Evolutionary conservation across 2,113 vertebrate species (phyloP).

Genomic region (Heptranchias perlo): DNA sequence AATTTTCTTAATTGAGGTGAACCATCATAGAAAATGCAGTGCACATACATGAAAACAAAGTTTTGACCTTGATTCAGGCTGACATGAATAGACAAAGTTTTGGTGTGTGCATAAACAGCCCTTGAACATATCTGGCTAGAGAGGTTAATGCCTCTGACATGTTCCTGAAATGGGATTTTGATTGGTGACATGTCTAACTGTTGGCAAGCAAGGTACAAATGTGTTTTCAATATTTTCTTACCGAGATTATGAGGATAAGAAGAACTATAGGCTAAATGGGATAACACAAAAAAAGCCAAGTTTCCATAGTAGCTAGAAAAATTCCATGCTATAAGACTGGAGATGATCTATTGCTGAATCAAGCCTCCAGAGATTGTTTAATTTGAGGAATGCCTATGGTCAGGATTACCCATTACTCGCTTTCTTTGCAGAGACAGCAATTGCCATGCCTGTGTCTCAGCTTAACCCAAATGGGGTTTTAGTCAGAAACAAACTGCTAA

Average conservation of each 20-base stretch:
- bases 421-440: background rate
- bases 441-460: conserved; percentile 13
- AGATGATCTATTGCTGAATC: background rate
- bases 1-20: background rate
- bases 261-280: background rate
- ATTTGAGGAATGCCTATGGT: background rate
- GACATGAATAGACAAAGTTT: background rate
- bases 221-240: background rate
- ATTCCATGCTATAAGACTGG: background rate
- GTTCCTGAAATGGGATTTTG: background rate
- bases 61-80: background rate
- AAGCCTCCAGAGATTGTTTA: background rate
- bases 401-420: background rate
- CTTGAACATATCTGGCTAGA: background rate
- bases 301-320: background rate
- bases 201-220: background rate
- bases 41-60: background rate
- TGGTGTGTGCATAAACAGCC: background rate
- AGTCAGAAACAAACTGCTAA: conserved; percentile 7
- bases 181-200: background rate
- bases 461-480: conserved; percentile 3
- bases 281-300: background rate
- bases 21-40: background rate
- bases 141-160: background rate
- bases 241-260: background rate